Base-by-base conservation (phyloP, 2,888 invertebrate species). In the Eristalinus sepulchralis region DNA sequence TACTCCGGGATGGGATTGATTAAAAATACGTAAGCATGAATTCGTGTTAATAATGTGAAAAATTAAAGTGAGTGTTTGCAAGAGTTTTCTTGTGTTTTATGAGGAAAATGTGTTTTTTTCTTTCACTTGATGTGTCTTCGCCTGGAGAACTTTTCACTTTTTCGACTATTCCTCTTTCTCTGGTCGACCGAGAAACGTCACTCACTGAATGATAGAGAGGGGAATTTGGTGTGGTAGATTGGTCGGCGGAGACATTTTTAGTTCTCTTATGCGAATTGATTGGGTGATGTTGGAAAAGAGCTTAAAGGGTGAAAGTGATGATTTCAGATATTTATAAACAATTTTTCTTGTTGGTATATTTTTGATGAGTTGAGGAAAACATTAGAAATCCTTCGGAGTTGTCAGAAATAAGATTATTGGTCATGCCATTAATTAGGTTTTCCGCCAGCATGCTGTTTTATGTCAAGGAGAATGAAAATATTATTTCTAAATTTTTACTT, bases 101-200 rank as follows among this genome's bases (percentile, higher is more conserved):
- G 70, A 82, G 73, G 24, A 83, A 75, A 86, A 71, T 71, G 64
- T 47, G 71, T 62, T 36, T 63, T 81, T 81, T 75, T 27, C 27
- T 67, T 77, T 70, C 78, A 73, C 81, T 85, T 33, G 67, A 71
- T 66, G 66, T 70, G 71, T 72, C 75, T 78, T 83, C 86, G 79
- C 78, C 86, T 86, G 86, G 86, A 86, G 79, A 83, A 86, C 83
- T 86, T 83, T 83, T 86, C 78, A 86, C 86, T 86, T 86, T 78
- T 82, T 86, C 59, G 82, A 78, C 70, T 68, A 75, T 79, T 86
- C 71, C 71, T 75, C 78, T 73, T 82, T 71, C 66, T 73, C 75
- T 66, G 71, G 27, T 75, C 71, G 83, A 76, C 78, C 31, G 78
- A 78, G 82, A 86, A 83, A 86, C 86, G 86, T 86, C 86, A 86